These are phyloP conservation scores for Hybos culiciformis DNA, from an alignment of 2,888 invertebrate species.

Conservation along the genomic window DNA sequence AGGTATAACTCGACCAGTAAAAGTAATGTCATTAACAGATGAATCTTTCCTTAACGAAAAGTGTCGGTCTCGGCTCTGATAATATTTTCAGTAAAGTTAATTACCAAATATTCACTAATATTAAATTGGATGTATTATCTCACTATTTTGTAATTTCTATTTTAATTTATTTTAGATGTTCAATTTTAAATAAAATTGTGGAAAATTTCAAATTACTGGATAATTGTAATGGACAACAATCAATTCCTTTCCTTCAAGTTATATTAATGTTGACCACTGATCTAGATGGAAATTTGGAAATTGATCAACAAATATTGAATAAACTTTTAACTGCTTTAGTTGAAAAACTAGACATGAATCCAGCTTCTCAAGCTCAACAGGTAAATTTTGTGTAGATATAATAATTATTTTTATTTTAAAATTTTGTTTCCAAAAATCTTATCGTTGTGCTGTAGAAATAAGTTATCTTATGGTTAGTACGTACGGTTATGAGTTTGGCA, in stretches of 20 bases:
- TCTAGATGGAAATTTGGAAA: conserved; percentile 71
- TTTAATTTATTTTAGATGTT: conserved; percentile 24
- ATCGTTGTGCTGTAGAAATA: too few relatives aligned
- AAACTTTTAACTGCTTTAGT: conserved; percentile 60
- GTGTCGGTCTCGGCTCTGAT: too few relatives aligned
- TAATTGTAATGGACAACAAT: conserved; percentile 65
- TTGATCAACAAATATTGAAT: conserved; percentile 64
- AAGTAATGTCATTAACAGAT: too few relatives aligned
- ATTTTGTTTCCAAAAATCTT: too few relatives aligned
- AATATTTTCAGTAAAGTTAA: too few relatives aligned
- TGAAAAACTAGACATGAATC: conserved; percentile 53
- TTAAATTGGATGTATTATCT: neutral
- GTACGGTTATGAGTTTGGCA: too few relatives aligned
- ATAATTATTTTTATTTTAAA: too few relatives aligned
- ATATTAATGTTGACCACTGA: conserved; percentile 81
- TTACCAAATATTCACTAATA: too few relatives aligned
- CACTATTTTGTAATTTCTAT: neutral
- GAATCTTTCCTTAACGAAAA: too few relatives aligned
- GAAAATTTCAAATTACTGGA: conserved; percentile 64
- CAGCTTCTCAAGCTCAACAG: conserved; percentile 35
- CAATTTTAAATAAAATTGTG: conserved; percentile 60
- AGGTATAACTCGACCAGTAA: too few relatives aligned
- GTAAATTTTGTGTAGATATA: conserved; percentile 14
- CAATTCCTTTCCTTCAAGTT: conserved; percentile 86
- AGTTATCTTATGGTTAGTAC: too few relatives aligned